Evolutionary conservation across 1,140 invertebrate genomes (phyloP).

Genomic region (Plodia interpunctella): DNA sequence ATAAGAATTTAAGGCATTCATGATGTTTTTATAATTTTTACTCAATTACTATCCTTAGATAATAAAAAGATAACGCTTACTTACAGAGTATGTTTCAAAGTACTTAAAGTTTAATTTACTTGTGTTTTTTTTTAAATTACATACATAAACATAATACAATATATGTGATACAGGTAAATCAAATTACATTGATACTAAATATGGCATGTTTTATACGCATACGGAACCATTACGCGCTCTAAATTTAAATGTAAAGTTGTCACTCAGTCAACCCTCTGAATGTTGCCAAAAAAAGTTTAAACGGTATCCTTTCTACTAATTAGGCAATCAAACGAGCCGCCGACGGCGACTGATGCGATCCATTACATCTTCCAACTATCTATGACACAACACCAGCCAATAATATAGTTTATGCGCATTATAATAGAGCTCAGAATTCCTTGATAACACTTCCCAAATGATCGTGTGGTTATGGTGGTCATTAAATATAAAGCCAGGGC

Average conservation of each 20-base stretch:
- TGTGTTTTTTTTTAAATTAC: too few relatives aligned
- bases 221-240: too few relatives aligned
- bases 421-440: neutral
- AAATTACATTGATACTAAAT: too few relatives aligned
- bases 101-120: too few relatives aligned
- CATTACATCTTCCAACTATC: conserved; percentile 30
- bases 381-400: neutral
- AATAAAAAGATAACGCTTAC: too few relatives aligned
- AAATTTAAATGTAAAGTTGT: neutral
- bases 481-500: conserved; percentile 15
- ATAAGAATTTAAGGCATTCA: too few relatives aligned
- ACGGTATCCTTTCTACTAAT: conserved; percentile 39
- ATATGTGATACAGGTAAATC: too few relatives aligned
- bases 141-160: too few relatives aligned
- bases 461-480: neutral
- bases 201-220: too few relatives aligned
- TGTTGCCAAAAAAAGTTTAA: conserved; percentile 31
- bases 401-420: neutral
- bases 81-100: too few relatives aligned
- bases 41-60: too few relatives aligned
- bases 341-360: conserved; percentile 31
- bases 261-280: neutral
- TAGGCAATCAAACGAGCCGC: conserved; percentile 38
- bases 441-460: neutral
- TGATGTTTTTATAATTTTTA: too few relatives aligned